These are phyloP conservation scores for Eriocheir sinensis DNA, from an alignment of 1,140 invertebrate species.

Conservation along the genomic window DNA sequence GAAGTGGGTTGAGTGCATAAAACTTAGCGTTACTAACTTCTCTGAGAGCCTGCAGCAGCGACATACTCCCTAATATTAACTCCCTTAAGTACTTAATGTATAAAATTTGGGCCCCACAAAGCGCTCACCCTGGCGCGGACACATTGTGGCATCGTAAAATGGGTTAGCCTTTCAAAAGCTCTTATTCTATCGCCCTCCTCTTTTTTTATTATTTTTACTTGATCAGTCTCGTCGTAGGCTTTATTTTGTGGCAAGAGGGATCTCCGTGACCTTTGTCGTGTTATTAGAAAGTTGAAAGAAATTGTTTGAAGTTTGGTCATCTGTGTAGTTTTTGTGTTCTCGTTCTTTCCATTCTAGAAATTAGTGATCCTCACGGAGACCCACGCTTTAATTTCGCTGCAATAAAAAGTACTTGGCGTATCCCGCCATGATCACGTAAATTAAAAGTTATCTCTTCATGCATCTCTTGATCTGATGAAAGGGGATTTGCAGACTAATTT, in stretches of 20 bases:
- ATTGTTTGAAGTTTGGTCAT: too few relatives aligned
- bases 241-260: background rate
- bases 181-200: background rate
- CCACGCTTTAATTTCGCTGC: too few relatives aligned
- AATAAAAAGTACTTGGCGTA: too few relatives aligned
- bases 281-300: too few relatives aligned
- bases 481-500: too few relatives aligned
- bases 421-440: too few relatives aligned
- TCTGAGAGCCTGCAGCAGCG: background rate
- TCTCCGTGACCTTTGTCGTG: too few relatives aligned
- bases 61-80: background rate
- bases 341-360: too few relatives aligned
- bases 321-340: too few relatives aligned
- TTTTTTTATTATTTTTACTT: background rate
- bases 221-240: background rate
- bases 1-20: background rate
- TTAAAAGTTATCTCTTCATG: too few relatives aligned
- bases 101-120: conserved; percentile 2
- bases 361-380: too few relatives aligned
- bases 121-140: background rate
- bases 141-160: background rate
- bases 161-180: background rate
- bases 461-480: too few relatives aligned
- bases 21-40: background rate
- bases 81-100: background rate